Evolutionary conservation across 2,113 vertebrate genomes (phyloP), one percentile per base, ranked within the genome.

Genomic region (Danio rerio): DNA sequence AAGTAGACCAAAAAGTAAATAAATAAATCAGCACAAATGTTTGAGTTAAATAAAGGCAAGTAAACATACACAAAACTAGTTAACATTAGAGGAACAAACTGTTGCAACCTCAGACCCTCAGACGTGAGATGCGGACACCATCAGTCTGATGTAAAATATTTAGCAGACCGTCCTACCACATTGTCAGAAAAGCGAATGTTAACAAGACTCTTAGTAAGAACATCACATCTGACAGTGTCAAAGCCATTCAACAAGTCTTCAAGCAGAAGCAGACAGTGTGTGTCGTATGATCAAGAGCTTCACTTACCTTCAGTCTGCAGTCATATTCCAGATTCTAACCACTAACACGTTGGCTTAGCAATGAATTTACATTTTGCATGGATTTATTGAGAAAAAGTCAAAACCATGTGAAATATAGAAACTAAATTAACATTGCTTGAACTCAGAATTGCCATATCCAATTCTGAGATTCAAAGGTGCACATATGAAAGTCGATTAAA

Each of bases 101-200:
- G 15, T 15, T 65, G 12, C 7, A 20, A 62, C 31, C 31, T 31
- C 31, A 31, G 31, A 31, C 3, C 59, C 59, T 16, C 62, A 65
- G 61, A 1, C 12, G 7, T 65, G 13, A 63, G 62, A 63, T 13
- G 8, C 42, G 63, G 40, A 16, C 13, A 7, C 15, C 2, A 45
- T 45, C 8, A 68, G 9, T 68, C 65, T 11, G 42, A 68, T 18
- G 43, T 68, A 61, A 61, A 61, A 61, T 61, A 61, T 61, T 21
- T 61, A 47, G 47, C 9, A 68, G 43, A 18, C 65, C 6, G 47
- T 68, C 16, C 43, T n/a, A 7, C 43, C 16, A 68, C 65, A 68
- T 47, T 68, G 43, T 68, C 43, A 68, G 65, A 68, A 68, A 47
- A 68, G 65, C 11, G 43, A 68, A 47, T 68, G 65, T 47, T 68